Conservation (phyloP, 2,113 vertebrate genomes). For the Redunca redunca region DNA sequence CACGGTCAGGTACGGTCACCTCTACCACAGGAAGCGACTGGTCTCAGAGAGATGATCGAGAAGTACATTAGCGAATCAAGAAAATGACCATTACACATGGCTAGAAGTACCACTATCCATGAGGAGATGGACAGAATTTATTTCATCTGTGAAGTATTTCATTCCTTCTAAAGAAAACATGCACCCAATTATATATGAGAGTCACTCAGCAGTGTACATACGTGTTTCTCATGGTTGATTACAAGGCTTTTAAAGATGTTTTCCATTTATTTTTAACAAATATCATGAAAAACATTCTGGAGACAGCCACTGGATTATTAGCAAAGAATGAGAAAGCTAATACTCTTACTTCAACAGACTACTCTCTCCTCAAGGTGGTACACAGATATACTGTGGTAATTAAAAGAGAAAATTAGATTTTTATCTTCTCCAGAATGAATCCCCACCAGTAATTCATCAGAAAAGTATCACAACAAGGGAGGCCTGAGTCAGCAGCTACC, state of each 20-base stretch:
- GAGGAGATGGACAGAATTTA: neutral
- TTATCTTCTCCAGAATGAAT: neutral
- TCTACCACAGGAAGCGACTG: neutral
- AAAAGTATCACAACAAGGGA: neutral
- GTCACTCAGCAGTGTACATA: neutral
- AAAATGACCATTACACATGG: neutral
- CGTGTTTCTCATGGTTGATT: neutral
- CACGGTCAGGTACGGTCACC: rapidly evolving
- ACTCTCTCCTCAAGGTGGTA: neutral
- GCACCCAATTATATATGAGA: neutral
- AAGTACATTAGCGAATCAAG: neutral
- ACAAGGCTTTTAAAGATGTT: neutral
- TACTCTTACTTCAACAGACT: neutral
- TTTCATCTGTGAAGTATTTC: neutral
- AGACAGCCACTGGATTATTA: neutral
- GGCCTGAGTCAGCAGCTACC: neutral
- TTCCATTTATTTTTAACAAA: neutral
- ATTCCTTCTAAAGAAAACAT: neutral
- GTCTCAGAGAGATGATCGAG: neutral
- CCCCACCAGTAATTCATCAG: neutral
- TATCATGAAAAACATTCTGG: neutral
- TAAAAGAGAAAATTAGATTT: neutral
- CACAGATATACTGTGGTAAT: neutral
- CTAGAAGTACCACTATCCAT: neutral
- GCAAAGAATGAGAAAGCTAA: neutral